Conservation (phyloP, 2,888 invertebrate genomes). For the Hymenopus coronatus region DNA sequence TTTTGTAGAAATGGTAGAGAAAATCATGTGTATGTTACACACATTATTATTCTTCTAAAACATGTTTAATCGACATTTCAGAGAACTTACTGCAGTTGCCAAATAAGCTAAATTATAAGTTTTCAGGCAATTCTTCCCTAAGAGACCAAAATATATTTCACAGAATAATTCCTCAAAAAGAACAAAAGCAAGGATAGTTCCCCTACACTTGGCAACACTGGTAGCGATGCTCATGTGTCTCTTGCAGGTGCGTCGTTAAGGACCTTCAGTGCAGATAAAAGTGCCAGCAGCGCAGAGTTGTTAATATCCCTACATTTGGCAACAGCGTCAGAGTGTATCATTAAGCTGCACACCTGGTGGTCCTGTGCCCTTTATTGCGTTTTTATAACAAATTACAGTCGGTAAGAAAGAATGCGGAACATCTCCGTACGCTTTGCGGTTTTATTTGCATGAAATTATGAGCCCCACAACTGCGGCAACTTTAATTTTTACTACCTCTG, state of each 20-base stretch:
- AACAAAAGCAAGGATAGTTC: too few relatives aligned
- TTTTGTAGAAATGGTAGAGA: too few relatives aligned
- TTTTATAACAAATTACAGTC: background rate
- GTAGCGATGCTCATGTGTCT: background rate
- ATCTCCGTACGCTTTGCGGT: background rate
- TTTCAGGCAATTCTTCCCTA: too few relatives aligned
- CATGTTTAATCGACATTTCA: too few relatives aligned
- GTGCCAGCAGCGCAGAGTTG: background rate
- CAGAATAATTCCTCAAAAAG: too few relatives aligned
- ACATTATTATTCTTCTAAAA: too few relatives aligned
- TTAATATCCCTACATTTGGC: background rate
- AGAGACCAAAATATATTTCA: too few relatives aligned
- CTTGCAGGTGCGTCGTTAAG: background rate
- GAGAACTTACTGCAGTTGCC: too few relatives aligned
- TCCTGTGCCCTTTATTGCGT: background rate
- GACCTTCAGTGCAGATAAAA: background rate
- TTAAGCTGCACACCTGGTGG: background rate
- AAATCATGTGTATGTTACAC: too few relatives aligned
- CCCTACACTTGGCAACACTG: too few relatives aligned
- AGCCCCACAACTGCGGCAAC: background rate
- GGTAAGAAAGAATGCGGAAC: background rate
- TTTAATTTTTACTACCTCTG: background rate
- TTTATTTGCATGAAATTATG: background rate
- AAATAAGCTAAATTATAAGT: too few relatives aligned
- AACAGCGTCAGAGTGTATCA: background rate